Conservation (phyloP, 2,888 invertebrate genomes). For the Podotricha telesiphe region DNA sequence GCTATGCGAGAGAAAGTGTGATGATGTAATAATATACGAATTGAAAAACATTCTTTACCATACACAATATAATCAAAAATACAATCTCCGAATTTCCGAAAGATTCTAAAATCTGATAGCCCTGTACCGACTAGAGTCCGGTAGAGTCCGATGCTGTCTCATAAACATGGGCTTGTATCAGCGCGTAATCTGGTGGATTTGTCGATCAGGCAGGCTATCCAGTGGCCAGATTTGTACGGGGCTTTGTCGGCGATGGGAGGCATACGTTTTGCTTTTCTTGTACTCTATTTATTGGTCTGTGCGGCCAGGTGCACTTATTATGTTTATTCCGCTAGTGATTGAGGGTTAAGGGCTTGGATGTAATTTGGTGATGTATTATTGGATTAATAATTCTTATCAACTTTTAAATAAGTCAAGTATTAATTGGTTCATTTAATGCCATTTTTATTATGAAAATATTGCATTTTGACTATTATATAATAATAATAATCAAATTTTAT, state of each 20-base stretch:
- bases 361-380: no score
- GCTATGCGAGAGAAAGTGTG: no score
- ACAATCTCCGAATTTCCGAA: no score
- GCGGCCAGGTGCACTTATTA: slow-evolving; percentile 67
- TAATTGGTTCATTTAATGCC: no score
- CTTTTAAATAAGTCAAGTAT: no score
- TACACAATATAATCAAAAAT: no score
- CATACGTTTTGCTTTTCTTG: slow-evolving; percentile 81
- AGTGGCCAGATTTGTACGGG: slow-evolving; percentile 79
- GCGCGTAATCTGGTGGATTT: slow-evolving; percentile 83
- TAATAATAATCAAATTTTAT: no score
- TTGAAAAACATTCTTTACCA: no score
- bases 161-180: slow-evolving; percentile 82
- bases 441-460: no score
- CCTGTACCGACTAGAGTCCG: slow-evolving; percentile 55
- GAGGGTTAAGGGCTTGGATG: slow-evolving; percentile 44
- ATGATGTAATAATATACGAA: no score
- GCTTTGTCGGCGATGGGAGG: slow-evolving; percentile 76
- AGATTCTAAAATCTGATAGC: slow-evolving; percentile 46
- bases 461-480: no score
- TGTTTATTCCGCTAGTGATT: slow-evolving; percentile 54
- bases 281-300: slow-evolving; percentile 71
- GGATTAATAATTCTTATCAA: no score
- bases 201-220: slow-evolving; percentile 82
- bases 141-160: slow-evolving; percentile 72